Conservation (phyloP, 2,888 invertebrate genomes). For the Volucella bombylans region DNA sequence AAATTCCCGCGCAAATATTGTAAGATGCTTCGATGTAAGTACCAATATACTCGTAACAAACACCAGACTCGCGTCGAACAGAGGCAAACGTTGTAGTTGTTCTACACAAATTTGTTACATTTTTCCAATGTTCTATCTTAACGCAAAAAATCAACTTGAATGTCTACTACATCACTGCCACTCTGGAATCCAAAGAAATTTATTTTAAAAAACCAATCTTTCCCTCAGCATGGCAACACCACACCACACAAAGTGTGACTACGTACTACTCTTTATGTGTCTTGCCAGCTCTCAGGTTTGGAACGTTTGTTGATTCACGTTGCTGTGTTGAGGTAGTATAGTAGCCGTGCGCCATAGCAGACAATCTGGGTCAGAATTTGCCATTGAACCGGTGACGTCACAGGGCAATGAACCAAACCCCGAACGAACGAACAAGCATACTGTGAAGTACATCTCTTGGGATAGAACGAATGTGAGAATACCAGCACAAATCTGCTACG, state of each 20-base stretch:
- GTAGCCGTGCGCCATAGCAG: slow-evolving; percentile 80
- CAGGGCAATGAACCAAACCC: slow-evolving; percentile 80
- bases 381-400: slow-evolving; percentile 83
- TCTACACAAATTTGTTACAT: too few species aligned
- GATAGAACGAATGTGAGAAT: slow-evolving; percentile 56
- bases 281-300: slow-evolving; percentile 30
- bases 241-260: not conserved
- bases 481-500: slow-evolving; percentile 55
- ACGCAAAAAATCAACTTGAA: too few species aligned
- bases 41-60: too few species aligned
- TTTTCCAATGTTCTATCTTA: too few species aligned
- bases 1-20: too few species aligned
- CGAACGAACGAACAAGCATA: slow-evolving; percentile 7
- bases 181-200: too few species aligned
- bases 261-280: slow-evolving; percentile 21
- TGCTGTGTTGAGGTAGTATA: slow-evolving; percentile 68
- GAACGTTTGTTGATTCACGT: slow-evolving; percentile 8
- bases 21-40: too few species aligned
- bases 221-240: not conserved
- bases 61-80: too few species aligned
- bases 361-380: slow-evolving; percentile 83
- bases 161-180: too few species aligned
- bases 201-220: too few species aligned
- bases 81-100: too few species aligned
- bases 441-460: slow-evolving; percentile 42